Conservation (phyloP, 2,888 invertebrate genomes). For the Cremastinae sp. region DNA sequence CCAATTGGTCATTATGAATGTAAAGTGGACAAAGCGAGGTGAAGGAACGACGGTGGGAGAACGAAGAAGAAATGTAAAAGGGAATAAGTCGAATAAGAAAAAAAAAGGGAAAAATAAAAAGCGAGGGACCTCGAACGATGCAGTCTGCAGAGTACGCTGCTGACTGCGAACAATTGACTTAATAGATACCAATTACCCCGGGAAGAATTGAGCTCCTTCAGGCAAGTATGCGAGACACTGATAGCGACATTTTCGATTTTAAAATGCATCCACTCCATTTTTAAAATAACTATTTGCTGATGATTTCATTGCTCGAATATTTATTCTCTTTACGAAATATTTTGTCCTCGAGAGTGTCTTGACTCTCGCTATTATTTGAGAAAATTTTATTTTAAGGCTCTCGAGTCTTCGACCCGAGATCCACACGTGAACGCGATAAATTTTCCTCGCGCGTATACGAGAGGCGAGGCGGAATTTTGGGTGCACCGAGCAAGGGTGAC, state of each 20-base stretch:
- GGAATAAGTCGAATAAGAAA: constrained; percentile 4
- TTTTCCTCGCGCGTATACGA: constrained; percentile 28
- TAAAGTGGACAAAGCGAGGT: constrained; percentile 18
- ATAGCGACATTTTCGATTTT: constrained; percentile 40
- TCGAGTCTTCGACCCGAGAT: neutral
- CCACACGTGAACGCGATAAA: constrained; percentile 52
- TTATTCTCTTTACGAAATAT: no score
- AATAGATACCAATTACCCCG: constrained; percentile 78
- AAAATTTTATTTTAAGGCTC: constrained; percentile 39
- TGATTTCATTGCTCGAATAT: no score
- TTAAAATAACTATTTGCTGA: no score
- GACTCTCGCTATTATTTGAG: constrained; percentile 4
- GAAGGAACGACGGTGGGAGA: neutral
- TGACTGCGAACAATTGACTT: constrained; percentile 73
- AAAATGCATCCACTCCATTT: no score
- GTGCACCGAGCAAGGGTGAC: constrained; percentile 19
- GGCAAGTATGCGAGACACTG: constrained; percentile 51
- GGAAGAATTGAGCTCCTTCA: constrained; percentile 49
- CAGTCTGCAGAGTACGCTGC: constrained; percentile 56
- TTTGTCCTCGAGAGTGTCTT: neutral
- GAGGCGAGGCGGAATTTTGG: constrained; percentile 14
- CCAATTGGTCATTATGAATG: constrained; percentile 34
- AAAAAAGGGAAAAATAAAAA: constrained; percentile 5
- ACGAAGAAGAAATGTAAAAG: neutral
- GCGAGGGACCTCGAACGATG: constrained; percentile 59